phyloP scores from a whole-genome alignment of 2,797 vertebrate species.

The Mormyrus proboscirostris region DNA sequence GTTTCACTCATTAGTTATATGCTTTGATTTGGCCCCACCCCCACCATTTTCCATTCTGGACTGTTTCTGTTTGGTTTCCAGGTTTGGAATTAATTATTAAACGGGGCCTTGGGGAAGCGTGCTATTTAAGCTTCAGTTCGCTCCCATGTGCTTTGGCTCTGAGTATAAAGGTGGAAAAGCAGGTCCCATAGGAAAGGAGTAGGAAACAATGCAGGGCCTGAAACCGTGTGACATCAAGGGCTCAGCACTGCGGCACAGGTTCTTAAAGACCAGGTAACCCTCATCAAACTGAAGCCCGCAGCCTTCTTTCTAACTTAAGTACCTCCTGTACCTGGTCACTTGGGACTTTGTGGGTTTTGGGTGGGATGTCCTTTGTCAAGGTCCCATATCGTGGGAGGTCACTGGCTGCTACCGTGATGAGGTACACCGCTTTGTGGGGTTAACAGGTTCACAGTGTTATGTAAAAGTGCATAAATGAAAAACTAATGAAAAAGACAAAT shows the following conservation, averaged over 20 bases:
- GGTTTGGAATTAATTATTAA: conserved; percentile 54
- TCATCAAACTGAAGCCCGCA: conserved; percentile 7
- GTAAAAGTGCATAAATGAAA: background rate
- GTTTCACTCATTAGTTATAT: background rate
- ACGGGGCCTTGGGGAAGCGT: conserved; percentile 40
- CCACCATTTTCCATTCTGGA: background rate
- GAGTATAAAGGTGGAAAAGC: conserved; percentile 16
- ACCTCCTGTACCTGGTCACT: background rate
- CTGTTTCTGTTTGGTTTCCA: conserved; percentile 49
- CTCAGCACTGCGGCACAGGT: background rate
- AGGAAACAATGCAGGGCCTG: background rate
- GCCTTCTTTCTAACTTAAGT: background rate
- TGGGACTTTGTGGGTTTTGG: background rate
- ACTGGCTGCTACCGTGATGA: background rate
- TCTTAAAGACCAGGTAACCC: background rate
- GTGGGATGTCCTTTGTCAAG: background rate
- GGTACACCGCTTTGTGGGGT: background rate
- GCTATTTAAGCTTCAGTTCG: conserved; percentile 40
- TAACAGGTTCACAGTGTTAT: background rate
- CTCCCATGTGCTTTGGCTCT: conserved; percentile 46
- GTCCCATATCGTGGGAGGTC: background rate
- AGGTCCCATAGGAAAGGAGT: background rate
- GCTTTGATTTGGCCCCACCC: background rate
- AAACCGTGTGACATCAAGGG: conserved; percentile 18
- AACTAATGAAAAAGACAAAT: background rate